A percentile compares a stretch with the other conserved stretches of the same genome.
Conservation (phyloP, 2,888 invertebrate species). For the Mythimna loreyi region DNA sequence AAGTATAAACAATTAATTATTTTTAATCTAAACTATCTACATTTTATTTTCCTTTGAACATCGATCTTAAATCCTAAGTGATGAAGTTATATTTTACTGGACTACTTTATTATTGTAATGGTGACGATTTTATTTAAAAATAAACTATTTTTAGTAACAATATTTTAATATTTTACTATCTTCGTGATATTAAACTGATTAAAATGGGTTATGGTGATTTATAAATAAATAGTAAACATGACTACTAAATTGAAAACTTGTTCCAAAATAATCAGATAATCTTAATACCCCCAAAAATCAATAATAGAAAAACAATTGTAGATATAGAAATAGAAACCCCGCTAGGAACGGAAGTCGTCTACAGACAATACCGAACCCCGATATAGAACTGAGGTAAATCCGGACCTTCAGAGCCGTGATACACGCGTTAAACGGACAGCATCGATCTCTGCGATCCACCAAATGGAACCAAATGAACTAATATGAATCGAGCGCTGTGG, state of each 20-base stretch:
- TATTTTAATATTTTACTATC: neutral
- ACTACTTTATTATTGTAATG: conserved; percentile 12
- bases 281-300: neutral
- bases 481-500: too few relatives aligned
- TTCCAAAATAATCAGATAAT: too few relatives aligned
- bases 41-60: conserved; percentile 7
- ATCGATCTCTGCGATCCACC: too few relatives aligned
- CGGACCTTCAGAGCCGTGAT: too few relatives aligned
- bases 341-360: too few relatives aligned
- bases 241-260: too few relatives aligned
- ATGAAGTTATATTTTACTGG: conserved; percentile 29
- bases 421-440: too few relatives aligned
- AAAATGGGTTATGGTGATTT: neutral
- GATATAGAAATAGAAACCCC: too few relatives aligned
- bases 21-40: conserved; percentile 12
- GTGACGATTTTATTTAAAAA: conserved; percentile 27
- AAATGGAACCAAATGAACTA: too few relatives aligned
- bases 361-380: too few relatives aligned
- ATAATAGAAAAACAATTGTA: neutral
- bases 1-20: neutral
- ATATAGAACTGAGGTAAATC: too few relatives aligned
- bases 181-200: neutral
- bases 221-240: neutral
- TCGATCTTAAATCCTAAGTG: conserved; percentile 21
- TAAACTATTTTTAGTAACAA: conserved; percentile 47